Evolutionary conservation across 2,888 invertebrate species (phyloP), one percentile per base, ranked within the genome.

Genomic region (Netelia virgata): DNA sequence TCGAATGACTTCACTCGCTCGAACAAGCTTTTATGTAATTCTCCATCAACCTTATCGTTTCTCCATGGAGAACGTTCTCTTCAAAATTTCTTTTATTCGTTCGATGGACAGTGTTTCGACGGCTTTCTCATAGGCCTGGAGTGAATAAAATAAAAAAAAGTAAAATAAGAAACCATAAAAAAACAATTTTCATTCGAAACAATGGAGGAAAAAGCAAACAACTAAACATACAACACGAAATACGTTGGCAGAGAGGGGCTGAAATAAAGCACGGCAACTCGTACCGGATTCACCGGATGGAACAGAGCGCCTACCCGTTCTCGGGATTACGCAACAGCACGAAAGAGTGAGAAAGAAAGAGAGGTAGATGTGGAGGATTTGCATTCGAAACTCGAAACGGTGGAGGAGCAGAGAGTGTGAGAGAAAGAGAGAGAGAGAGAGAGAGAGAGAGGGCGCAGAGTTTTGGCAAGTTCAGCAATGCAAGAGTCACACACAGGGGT

Each of bases 381-480:
- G 75, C 82, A 82, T 82, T 82, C 36, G 64, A 82, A 81, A 82
- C 75, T 76, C 57, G 18, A 69, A 14, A 70, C 36, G 76, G 53
- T 41, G 20, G 47, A 59, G 43, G 20, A 8, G 53, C 53, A 11
- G 1, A 16, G 10, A 8, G 5, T 50, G 11, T 50, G 61, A 66
- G 23, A n/a, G n/a, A n/a, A n/a, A 23, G 23, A 23, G 23, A 23
- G 23, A 18, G 18, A 59, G 72, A 20, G 14, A 20, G 28, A 59
- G 72, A 16, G 10, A 20, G 28, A 66, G 72, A 16, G 14, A 16
- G 68, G 41, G 53, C 68, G 53, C 59, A 53, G 66, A 69, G 73
- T 55, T 74, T 74, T 43, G 73, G 69, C 55, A 74, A 83, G 73
- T 78, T 83, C 63, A 53, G 16, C 66, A 68, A 43, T 57, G 61